phyloP scores from a whole-genome alignment of 2,113 vertebrate species.

The Melierax canorus region DNA sequence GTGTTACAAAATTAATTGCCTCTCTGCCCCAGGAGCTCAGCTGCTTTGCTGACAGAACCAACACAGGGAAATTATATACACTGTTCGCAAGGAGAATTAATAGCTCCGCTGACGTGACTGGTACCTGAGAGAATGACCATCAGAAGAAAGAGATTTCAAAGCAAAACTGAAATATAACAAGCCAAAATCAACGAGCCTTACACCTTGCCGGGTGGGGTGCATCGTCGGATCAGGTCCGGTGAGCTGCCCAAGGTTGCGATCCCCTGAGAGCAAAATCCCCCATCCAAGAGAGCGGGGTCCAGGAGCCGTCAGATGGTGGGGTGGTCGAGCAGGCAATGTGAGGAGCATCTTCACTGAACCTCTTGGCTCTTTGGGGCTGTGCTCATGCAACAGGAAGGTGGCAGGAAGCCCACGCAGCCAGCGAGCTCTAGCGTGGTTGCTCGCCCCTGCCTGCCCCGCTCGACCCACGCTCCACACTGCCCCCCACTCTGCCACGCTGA shows the following conservation, averaged over 20 bases:
- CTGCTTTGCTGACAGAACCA: not conserved
- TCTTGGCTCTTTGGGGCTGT: not conserved
- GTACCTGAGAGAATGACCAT: not conserved
- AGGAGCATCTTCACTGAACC: not conserved
- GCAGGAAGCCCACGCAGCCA: not conserved
- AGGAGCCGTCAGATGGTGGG: fast-evolving
- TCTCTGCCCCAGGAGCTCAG: not conserved
- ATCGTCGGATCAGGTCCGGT: fast-evolving
- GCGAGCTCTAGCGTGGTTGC: not conserved
- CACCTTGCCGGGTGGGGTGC: not conserved
- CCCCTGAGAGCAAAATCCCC: not conserved
- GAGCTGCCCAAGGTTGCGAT: not conserved
- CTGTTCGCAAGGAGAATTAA: fast-evolving
- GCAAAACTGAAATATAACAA: not conserved
- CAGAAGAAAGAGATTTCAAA: not conserved
- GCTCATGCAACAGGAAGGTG: not conserved
- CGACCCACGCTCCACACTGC: not conserved
- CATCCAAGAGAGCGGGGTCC: fast-evolving
- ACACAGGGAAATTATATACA: not conserved
- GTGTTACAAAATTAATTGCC: not conserved
- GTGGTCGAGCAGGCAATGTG: fast-evolving
- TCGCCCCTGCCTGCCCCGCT: not conserved
- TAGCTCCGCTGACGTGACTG: not conserved
- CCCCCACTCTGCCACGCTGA: not conserved
- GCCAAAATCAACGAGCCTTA: not conserved